Evolutionary conservation across 2,113 vertebrate species (phyloP).

Genomic region (Hyperopisus bebe): DNA sequence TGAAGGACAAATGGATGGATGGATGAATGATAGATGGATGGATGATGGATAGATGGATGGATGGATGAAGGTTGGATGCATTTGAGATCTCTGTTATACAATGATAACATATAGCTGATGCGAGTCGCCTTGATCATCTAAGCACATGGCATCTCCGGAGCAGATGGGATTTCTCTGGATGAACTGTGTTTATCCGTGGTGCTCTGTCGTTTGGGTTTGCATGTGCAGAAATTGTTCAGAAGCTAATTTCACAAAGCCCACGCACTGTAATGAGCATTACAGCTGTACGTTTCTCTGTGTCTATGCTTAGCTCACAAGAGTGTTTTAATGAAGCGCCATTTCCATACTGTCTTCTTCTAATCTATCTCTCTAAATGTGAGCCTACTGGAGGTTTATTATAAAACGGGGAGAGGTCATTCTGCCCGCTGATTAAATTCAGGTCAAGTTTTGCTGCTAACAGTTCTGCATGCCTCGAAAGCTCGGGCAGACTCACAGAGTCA

Average conservation of each 20-base stretch:
- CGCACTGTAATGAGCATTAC: neutral
- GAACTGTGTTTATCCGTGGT: neutral
- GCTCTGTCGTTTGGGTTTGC: neutral
- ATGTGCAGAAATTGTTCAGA: neutral
- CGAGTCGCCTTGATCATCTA: neutral
- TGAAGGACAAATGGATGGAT: neutral
- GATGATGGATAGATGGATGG: neutral
- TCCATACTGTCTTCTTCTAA: neutral
- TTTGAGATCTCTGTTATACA: neutral
- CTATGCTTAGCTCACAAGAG: neutral
- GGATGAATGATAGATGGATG: neutral
- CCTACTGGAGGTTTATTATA: neutral
- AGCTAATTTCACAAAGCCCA: neutral
- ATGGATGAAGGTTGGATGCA: neutral
- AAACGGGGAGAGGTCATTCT: neutral
- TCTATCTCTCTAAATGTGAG: slow-evolving; percentile 1
- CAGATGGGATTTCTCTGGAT: neutral
- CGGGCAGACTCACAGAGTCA: neutral
- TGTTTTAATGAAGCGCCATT: neutral
- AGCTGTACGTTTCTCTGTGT: neutral
- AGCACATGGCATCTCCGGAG: neutral
- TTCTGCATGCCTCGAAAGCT: neutral
- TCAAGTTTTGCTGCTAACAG: neutral
- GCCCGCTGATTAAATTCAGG: neutral
- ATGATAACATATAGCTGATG: neutral